Evolutionary conservation across 1,140 invertebrate genomes (phyloP), one percentile per base, ranked within the genome.

Genomic region (Drosophila guanche): DNA sequence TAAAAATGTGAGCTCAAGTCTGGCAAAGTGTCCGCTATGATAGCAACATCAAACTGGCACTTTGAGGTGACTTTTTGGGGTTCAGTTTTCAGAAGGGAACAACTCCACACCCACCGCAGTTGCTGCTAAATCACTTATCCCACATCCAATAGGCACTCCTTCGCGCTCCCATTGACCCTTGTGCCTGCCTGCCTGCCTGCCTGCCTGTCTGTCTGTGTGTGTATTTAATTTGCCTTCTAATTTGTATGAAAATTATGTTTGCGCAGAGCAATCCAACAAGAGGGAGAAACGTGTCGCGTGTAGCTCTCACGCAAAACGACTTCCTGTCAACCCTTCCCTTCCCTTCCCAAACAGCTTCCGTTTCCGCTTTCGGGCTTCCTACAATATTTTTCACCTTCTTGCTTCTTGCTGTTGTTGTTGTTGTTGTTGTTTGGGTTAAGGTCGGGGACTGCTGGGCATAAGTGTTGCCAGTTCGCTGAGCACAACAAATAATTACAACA

Each of bases 181-280:
- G 58, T 55, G 46, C 47, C 43, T 42, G 52, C 16, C 16, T 20
- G 16, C 16, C 16, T 20, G 16, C 16, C n/a, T n/a, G n/a, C n/a
- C n/a, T n/a, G n/a, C n/a, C n/a, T 47, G 37, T 56, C 52, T 40
- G 37, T 65, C 20, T 40, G 12, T 63, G 53, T 63, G 61, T 56
- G 62, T 56, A 74, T 74, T 61, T 83, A 83, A 81, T 81, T 81
- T 81, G 74, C 74, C 69, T 60, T 63, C 79, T 81, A 81, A 83
- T 81, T 81, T 81, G 79, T 78, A 65, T 83, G 76, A 66, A 73
- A 69, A 81, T 54, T 48, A 56, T 68, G 75, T 52, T 72, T 77
- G 62, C 16, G 1, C 16, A 20, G 16, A 1, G 16, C 1, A 20
- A 20, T 1, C 16, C 16, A 20, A 20, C 0, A 20, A 1, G 16